Evolutionary conservation across 1,140 invertebrate species (phyloP), one percentile per base, ranked within the genome.

Genomic region (Leptinotarsa texana): DNA sequence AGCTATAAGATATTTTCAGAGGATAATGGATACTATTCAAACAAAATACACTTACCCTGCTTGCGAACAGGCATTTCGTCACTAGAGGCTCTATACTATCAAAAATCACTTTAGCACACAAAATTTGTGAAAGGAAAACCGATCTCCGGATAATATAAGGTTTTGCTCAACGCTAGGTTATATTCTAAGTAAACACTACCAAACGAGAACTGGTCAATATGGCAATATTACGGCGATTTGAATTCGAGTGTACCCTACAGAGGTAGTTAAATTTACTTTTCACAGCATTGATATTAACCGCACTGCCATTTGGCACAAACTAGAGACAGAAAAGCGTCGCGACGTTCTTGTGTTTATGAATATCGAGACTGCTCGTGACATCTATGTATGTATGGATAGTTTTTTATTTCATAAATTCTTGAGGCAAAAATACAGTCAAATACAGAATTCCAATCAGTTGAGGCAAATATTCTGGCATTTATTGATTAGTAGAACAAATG

Each of bases 221-320:
- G 21, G 51, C 13, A 4, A 69, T 8, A 57, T 61, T 33, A 57
- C 47, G 13, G 24, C 48, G 27, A 33, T 24, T 65, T 24, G 22
- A 65, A 65, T 5, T 15, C 51, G n/a, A 15, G 51, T 15, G 51
- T 17, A 65, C 63, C 17, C 63, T 24, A 21, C 61, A 49, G 21
- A 61, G 71, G 62, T 73, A 24, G 33, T 22, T 65, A 48, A 49
- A 62, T 22, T 48, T 33, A 65, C n/a, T 73, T 65, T 65, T 48
- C 27, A 65, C 11, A 47, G 62, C 33, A 15, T 27, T 62, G 57
- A 27, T 72, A 72, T 66, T 48, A 47, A 15, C 71, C 63, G 61
- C 71, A 21, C 63, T 73, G 71, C 71, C 71, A 62, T 73, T 65
- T 73, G 71, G 61, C 61, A 65, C 42, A 73, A 73, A 73, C 71